A percentile compares a stretch with the other conserved stretches of the same genome.
These are phyloP conservation scores for Melangyna quadrimaculata DNA, from an alignment of 2,888 invertebrate species.

Conservation along the genomic window DNA sequence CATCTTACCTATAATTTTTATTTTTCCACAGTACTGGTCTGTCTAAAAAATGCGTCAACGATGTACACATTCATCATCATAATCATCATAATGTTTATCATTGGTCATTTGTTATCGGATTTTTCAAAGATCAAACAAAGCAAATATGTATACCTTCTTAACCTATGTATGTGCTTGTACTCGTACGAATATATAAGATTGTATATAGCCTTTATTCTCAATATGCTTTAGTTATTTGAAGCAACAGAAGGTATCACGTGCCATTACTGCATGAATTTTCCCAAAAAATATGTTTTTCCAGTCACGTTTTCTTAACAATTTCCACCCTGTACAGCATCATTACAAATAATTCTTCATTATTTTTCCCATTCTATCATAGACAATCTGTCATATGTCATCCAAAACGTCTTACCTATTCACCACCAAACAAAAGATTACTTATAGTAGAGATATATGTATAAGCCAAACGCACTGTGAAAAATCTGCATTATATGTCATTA, in stretches of 20 bases:
- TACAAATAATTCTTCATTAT: slow-evolving; percentile 11
- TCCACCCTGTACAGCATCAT: not conserved
- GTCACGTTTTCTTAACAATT: slow-evolving; percentile 24
- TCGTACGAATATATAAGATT: no score
- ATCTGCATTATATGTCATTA: slow-evolving; percentile 20
- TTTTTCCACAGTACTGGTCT: not conserved
- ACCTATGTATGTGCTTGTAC: no score
- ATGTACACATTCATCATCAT: not conserved
- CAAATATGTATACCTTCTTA: not conserved
- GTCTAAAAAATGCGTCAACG: not conserved
- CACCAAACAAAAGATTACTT: not conserved
- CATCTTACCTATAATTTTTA: not conserved
- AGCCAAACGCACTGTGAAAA: slow-evolving; percentile 14
- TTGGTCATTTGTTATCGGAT: not conserved
- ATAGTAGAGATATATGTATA: not conserved
- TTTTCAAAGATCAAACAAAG: not conserved
- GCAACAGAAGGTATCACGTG: slow-evolving; percentile 21
- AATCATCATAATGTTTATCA: no score
- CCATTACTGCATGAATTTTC: not conserved
- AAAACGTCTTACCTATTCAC: slow-evolving; percentile 5
- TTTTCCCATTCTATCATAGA: not conserved
- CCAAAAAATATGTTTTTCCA: not conserved
- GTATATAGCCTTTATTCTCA: not conserved
- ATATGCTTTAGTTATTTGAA: not conserved
- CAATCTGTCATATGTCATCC: slow-evolving; percentile 6